Evolutionary conservation across 2,888 invertebrate genomes (phyloP), one percentile per base, ranked within the genome.

Genomic region (Xylocampa areola): DNA sequence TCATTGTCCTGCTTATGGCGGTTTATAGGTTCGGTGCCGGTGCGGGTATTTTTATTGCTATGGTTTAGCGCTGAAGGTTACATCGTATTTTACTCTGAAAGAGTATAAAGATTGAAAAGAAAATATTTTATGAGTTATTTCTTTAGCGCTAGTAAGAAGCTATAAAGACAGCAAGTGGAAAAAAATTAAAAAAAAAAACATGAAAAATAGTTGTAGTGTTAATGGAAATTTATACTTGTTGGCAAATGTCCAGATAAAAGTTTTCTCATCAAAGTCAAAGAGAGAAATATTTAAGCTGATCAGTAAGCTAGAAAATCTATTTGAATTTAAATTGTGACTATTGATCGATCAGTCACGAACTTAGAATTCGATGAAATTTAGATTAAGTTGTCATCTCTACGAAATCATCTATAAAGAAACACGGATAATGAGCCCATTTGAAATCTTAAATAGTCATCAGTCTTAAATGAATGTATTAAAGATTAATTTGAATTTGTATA

Each of bases 1-100:
- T 82, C 82, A 82, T 79, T 78, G 81, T 81, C 76, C 73, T 69
- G 49, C 59, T 64, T 70, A 69, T 60, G 43, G 73, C 43, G 40
- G 53, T 67, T 69, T 69, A 69, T 66, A 58, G 58, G 66, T 60
- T 55, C 39, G 36, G 30, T 55, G 60, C 43, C 25, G 7, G 57
- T 51, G 60, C 40, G 43, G 21, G 68, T 43, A 70, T 53, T 68
- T 64, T 73, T 68, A 73, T 68, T 48, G 55, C 52, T 30, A 61
- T 7, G 49, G 54, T 35, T 47, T 49, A 30, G 32, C 35, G 32
- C 11, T 55, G 55, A 36, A 53, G 52, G 21, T 54, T 39, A 16
- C 32, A 27, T 10, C n/a, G 8, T 35, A 32, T 33, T 63, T 55
- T 50, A 8, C 37, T 37, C 30, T 14, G 23, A 35, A 48, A 16